Base-by-base conservation (phyloP, 2,888 invertebrate species). In the Bombylius discolor region DNA sequence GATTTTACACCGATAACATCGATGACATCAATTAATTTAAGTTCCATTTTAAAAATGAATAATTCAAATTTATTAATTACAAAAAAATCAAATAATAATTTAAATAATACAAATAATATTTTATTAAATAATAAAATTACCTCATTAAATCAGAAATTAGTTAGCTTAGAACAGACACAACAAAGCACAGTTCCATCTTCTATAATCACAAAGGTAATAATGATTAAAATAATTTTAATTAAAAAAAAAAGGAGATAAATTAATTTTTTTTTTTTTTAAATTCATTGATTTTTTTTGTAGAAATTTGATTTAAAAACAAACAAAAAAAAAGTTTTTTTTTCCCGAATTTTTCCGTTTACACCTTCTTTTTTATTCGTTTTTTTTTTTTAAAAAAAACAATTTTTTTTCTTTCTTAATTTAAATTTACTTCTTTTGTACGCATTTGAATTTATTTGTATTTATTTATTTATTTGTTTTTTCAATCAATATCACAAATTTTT, bases 161-260 rank as follows among this genome's bases (percentile, higher is more conserved):
- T 60, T 58, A 49, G 59, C 48, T 60, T 58, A 56, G 58, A 61
- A 60, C 62, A 60, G 53, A 56, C 61, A 61, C 58, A 56, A 57
- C 60, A 58, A 55, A 62, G 58, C 59, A 59, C 60, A 60, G 56
- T 58, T 58, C 58, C 59, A 60, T 56, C 60, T 53, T 58, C 56
- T 52, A 59, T 58, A 59, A 56, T 59, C 57, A 59, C 60, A 56
- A 63, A 62, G 62, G 61, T 62, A 62, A 62, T 59, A 60, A 57
- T 55, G 56, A 60, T 42, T 4, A 42, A 42, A 4, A 36, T 23
- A 23, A 23, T 23, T 23, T 23, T 2, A 23, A 23, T 2, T 23
- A 42, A 42, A 42, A 42, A 42, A 42, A 7, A 5, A 7, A 7
- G 5, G 8, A 36, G 34, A 7, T 3, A 8, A 36, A 36, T 36